phyloP scores from a whole-genome alignment of 2,888 invertebrate genomes.

The Aphodius granarius region DNA sequence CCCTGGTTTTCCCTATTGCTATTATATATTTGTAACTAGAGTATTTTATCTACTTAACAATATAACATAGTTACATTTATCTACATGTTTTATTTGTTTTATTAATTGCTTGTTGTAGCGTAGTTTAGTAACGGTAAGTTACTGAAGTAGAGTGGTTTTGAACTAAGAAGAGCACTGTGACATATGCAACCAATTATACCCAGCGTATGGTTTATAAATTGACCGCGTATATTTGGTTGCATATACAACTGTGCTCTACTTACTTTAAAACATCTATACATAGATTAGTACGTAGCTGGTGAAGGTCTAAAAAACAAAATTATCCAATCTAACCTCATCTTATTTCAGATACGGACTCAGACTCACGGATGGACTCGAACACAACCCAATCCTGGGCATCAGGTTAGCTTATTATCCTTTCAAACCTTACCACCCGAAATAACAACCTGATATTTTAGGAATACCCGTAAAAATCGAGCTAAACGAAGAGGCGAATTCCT shows the following conservation, averaged over 20 bases:
- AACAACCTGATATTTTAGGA: conserved; percentile 31
- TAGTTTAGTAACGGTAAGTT: neutral
- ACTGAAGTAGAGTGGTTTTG: neutral
- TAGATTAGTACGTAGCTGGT: no score
- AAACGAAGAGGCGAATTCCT: conserved; percentile 25
- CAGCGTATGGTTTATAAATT: no score
- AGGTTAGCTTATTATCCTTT: neutral
- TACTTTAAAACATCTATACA: no score
- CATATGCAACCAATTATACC: no score
- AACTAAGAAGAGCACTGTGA: no score
- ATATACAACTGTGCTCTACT: no score
- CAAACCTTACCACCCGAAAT: neutral
- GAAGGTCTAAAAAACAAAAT: no score
- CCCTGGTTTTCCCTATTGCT: no score
- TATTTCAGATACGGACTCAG: neutral
- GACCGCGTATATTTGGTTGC: no score
- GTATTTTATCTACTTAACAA: neutral
- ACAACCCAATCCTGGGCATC: neutral
- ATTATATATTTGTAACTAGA: neutral
- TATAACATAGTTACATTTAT: neutral
- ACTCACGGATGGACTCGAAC: neutral
- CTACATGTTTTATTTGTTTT: neutral
- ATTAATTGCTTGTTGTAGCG: neutral
- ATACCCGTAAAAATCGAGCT: conserved; percentile 47
- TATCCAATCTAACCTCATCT: neutral